A percentile compares a stretch with the other conserved stretches of the same genome.
These are phyloP conservation scores for Penaeus japonicus DNA, from an alignment of 1,140 invertebrate genomes.

Conservation along the genomic window DNA sequence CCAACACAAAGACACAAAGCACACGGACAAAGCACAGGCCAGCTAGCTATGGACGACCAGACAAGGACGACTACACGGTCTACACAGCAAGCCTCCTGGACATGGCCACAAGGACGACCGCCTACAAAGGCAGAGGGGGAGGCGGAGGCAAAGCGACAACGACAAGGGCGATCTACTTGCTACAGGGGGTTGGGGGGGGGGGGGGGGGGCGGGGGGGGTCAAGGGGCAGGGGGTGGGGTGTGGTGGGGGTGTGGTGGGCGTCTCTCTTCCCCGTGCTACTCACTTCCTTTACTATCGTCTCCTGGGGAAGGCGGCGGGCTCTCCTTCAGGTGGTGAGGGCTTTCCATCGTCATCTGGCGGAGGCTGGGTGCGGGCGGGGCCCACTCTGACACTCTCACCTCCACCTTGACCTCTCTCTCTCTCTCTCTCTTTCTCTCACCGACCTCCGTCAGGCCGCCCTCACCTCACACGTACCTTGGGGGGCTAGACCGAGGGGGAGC, in stretches of 20 bases:
- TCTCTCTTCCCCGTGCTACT: background rate
- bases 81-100: background rate
- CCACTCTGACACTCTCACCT: background rate
- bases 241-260: background rate
- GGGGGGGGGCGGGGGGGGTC: background rate
- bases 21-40: background rate
- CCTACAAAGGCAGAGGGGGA: no score
- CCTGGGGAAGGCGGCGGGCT: slow-evolving; percentile 51
- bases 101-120: no score
- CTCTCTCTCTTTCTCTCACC: background rate
- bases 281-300: slow-evolving; percentile 53
- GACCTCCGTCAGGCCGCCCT: background rate
- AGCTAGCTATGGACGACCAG: background rate
- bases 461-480: slow-evolving; percentile 25
- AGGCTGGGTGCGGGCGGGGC: slow-evolving; percentile 13
- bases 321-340: slow-evolving; percentile 50
- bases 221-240: background rate
- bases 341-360: slow-evolving; percentile 52
- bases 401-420: slow-evolving; percentile 32
- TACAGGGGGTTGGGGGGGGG: background rate
- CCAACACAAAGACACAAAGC: background rate
- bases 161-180: no score
- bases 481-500: background rate
- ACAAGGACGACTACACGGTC: no score
- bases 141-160: background rate